Conservation (phyloP, 92 coral and sea anemone genomes). For the Palythoa grandiflora region DNA sequence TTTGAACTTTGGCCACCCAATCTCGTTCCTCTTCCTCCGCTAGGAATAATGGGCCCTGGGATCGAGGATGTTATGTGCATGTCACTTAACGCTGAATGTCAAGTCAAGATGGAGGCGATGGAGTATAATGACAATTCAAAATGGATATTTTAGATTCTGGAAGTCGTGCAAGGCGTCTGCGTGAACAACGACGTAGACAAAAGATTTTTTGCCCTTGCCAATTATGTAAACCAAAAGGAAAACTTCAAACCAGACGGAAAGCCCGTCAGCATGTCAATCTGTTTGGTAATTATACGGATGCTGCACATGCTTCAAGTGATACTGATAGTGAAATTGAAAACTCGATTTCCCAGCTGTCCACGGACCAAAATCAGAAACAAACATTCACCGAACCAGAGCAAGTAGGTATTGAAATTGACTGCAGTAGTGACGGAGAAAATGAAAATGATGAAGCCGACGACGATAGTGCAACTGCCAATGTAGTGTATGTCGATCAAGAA, state of each 20-base stretch:
- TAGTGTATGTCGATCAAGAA: not conserved
- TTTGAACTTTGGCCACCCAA: not conserved
- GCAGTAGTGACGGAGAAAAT: not conserved
- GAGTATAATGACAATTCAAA: not conserved
- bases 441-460: not conserved
- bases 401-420: not conserved
- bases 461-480: not conserved
- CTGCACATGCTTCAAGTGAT: not conserved
- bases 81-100: not conserved
- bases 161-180: not conserved
- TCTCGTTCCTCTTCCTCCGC: not conserved
- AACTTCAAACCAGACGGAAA: not conserved
- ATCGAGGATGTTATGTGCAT: not conserved
- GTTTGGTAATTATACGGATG: not conserved
- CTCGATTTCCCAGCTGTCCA: not conserved
- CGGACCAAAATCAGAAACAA: not conserved
- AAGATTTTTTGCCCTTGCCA: not conserved
- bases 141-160: conserved; percentile 4
- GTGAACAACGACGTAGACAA: not conserved
- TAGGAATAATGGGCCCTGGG: not conserved
- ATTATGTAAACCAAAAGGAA: conserved; percentile 23
- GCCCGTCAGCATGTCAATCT: not conserved
- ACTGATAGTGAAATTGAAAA: conserved; percentile 6
- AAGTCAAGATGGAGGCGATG: not conserved
- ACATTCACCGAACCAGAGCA: not conserved